phyloP scores from a whole-genome alignment of 2,797 vertebrate genomes.

The Liparis tanakae region DNA sequence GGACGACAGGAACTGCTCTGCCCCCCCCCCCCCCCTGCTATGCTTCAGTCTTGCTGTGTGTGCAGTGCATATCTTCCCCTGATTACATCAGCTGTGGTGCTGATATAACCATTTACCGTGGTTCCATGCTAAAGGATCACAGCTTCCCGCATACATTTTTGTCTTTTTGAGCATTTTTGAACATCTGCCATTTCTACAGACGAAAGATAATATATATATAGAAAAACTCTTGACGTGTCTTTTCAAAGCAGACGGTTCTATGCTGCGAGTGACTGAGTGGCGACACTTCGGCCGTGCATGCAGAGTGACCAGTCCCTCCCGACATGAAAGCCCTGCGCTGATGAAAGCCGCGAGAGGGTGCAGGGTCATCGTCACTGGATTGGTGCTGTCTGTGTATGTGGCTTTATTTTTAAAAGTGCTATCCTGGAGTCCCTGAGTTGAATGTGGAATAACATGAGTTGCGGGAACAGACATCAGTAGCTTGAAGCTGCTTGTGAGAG shows the following conservation, averaged over 20 bases:
- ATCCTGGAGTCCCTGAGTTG: slow-evolving; percentile 32
- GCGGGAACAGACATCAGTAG: slow-evolving; percentile 58
- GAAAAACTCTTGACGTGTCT: slow-evolving; percentile 6
- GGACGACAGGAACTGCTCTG: slow-evolving; percentile 33
- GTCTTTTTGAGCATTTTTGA: slow-evolving; percentile 31
- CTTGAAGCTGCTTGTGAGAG: slow-evolving; percentile 59
- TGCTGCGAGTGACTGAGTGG: not conserved
- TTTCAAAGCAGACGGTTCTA: slow-evolving; percentile 33
- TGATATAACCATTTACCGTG: slow-evolving; percentile 54
- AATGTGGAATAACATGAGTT: slow-evolving; percentile 53
- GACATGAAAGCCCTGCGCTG: slow-evolving; percentile 37
- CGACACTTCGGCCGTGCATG: slow-evolving; percentile 1
- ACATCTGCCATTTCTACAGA: slow-evolving; percentile 31
- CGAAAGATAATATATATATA: not conserved
- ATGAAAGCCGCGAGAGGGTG: slow-evolving; percentile 34
- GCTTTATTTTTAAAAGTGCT: slow-evolving; percentile 44
- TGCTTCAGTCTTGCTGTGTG: slow-evolving; percentile 52
- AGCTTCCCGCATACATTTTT: slow-evolving; percentile 51
- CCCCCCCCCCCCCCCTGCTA: slow-evolving; percentile 30
- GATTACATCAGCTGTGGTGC: slow-evolving; percentile 60
- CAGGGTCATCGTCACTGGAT: slow-evolving; percentile 27
- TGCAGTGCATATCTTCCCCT: slow-evolving; percentile 51
- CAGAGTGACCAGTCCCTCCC: slow-evolving; percentile 33
- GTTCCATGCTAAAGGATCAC: slow-evolving; percentile 42
- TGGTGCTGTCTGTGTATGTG: slow-evolving; percentile 16